Evolutionary conservation across 1,140 invertebrate genomes (phyloP).

Genomic region (Formica selysi): DNA sequence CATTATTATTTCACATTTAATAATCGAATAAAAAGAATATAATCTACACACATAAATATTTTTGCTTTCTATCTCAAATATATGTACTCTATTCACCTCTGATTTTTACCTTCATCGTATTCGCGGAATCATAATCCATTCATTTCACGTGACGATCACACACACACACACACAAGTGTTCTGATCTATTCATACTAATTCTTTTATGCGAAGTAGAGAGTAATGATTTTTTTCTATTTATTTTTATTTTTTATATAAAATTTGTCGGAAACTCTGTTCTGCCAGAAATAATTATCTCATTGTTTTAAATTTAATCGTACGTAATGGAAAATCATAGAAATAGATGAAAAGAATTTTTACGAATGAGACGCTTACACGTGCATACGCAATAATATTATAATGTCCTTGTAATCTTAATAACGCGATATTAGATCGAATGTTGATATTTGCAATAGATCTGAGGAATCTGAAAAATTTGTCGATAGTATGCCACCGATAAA

Average conservation of each 20-base stretch:
- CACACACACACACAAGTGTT: background rate
- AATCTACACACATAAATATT: too few relatives aligned
- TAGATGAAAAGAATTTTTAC: background rate
- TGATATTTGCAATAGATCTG: background rate
- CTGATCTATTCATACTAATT: background rate
- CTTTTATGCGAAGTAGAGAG: background rate
- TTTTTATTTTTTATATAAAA: background rate
- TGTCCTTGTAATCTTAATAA: background rate
- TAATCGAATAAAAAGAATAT: too few relatives aligned
- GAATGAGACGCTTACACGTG: background rate
- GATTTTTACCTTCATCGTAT: background rate
- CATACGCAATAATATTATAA: background rate
- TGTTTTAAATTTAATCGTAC: background rate
- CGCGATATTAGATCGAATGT: background rate
- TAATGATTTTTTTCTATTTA: background rate
- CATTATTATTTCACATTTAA: too few relatives aligned
- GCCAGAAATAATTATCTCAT: too few relatives aligned
- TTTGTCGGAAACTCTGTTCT: background rate
- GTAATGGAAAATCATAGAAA: constrained; percentile 18
- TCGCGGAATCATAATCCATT: background rate
- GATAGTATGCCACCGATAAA: constrained; percentile 4
- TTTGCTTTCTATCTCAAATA: too few relatives aligned
- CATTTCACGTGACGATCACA: background rate
- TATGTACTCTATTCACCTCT: too few relatives aligned
- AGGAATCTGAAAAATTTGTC: constrained; percentile 22